A percentile compares a stretch with the other conserved stretches of the same genome.
phyloP scores from a whole-genome alignment of 2,113 vertebrate genomes.

The Octodon degus region DNA sequence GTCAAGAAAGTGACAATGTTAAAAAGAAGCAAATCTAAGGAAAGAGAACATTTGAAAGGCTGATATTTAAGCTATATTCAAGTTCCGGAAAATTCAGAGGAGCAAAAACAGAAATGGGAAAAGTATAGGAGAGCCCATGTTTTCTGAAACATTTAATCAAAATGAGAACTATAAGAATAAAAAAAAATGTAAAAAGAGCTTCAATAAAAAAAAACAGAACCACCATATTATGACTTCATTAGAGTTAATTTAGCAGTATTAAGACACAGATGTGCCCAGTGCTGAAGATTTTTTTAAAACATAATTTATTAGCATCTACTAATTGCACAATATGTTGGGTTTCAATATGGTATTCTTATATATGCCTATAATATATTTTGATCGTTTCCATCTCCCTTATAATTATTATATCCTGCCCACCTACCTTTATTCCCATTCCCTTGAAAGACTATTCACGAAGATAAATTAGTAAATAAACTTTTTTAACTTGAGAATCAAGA shows the following conservation, averaged over 20 bases:
- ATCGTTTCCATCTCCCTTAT: background rate
- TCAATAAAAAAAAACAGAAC: background rate
- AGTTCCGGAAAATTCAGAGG: constrained; percentile 6
- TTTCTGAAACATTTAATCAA: background rate
- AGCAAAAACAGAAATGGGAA: background rate
- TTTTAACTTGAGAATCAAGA: constrained; percentile 8
- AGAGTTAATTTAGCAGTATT: background rate
- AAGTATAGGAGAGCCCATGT: background rate
- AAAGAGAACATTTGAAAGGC: background rate
- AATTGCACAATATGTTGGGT: background rate
- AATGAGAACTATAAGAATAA: background rate
- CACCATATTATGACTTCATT: background rate
- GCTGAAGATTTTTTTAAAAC: background rate
- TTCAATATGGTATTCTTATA: background rate
- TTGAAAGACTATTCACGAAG: background rate
- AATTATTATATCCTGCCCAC: background rate
- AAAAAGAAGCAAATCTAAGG: constrained; percentile 6
- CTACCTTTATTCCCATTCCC: background rate
- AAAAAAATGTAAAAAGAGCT: background rate
- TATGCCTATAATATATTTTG: background rate
- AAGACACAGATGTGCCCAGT: background rate
- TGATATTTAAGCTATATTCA: constrained; percentile 39
- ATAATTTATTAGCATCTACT: background rate
- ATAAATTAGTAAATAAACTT: constrained; percentile 10
- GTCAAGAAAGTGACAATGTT: background rate